These are phyloP conservation scores for Brachionus sp. DNA, from an alignment of 1,140 invertebrate species.

Conservation along the genomic window DNA sequence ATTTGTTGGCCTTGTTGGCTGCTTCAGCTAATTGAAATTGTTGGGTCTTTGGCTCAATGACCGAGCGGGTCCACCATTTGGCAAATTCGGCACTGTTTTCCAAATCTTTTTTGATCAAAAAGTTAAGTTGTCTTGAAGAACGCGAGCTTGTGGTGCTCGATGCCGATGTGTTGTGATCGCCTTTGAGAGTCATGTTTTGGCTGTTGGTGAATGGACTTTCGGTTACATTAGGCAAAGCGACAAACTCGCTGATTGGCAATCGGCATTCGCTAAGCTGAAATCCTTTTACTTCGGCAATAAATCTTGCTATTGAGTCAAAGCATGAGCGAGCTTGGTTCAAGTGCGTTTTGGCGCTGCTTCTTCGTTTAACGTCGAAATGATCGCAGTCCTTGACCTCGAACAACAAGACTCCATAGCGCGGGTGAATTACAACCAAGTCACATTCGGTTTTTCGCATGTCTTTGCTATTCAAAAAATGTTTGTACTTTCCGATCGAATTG, in stretches of 20 bases:
- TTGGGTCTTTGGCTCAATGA: constrained; percentile 24
- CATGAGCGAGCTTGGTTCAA: constrained; percentile 24
- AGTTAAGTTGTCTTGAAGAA: neutral
- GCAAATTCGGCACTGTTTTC: constrained; percentile 11
- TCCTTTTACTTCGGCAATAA: constrained; percentile 32
- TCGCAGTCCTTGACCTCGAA: constrained; percentile 35
- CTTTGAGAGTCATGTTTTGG: neutral
- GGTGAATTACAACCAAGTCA: constrained; percentile 44
- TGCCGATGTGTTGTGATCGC: constrained; percentile 13
- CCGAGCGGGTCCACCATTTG: constrained; percentile 34
- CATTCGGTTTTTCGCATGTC: constrained; percentile 26
- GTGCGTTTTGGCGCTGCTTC: neutral
- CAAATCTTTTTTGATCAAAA: constrained; percentile 37
- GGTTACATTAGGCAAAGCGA: constrained; percentile 30
- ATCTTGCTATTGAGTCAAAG: constrained; percentile 23
- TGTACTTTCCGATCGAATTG: constrained; percentile 43
- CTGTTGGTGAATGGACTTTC: neutral
- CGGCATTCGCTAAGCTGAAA: neutral
- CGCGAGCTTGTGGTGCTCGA: constrained; percentile 37
- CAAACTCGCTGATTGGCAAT: constrained; percentile 34
- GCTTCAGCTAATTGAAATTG: constrained; percentile 21
- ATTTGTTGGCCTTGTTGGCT: constrained; percentile 9
- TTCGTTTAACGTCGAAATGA: constrained; percentile 15
- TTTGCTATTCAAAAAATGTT: constrained; percentile 26
- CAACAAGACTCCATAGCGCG: constrained; percentile 28